A percentile compares a stretch with the other conserved stretches of the same genome.
Evolutionary conservation across 2,888 invertebrate genomes (phyloP).

Genomic region (Gortyna flavago): DNA sequence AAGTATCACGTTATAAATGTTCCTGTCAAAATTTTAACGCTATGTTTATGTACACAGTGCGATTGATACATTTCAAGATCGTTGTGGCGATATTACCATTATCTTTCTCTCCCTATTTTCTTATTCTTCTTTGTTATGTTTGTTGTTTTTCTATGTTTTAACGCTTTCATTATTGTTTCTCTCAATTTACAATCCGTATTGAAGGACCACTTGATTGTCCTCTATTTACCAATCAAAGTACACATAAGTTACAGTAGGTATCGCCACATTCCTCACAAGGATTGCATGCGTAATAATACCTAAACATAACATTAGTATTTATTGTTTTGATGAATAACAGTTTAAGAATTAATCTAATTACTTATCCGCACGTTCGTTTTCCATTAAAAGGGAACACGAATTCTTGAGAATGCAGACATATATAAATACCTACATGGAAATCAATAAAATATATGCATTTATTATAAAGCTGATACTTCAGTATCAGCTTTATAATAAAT

Average conservation of each 20-base stretch:
- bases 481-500: too few species aligned
- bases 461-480: too few species aligned
- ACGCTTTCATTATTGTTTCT: neutral
- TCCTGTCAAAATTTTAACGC: neutral
- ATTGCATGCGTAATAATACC: conserved; percentile 31
- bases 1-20: neutral
- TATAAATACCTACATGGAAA: too few species aligned
- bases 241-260: neutral
- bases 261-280: neutral
- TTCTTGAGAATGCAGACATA: neutral
- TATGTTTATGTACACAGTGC: neutral
- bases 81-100: neutral
- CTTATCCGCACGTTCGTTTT: conserved; percentile 44
- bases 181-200: conserved; percentile 7
- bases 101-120: neutral
- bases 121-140: neutral
- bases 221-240: conserved; percentile 1
- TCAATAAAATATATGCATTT: too few species aligned
- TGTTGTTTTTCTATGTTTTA: neutral
- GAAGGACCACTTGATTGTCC: neutral
- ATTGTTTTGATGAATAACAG: conserved; percentile 9
- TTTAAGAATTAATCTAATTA: conserved; percentile 10
- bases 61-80: neutral
- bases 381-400: neutral
- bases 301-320: neutral